Evolutionary conservation across 1,140 invertebrate species (phyloP).

Genomic region (Drosophila sechellia): DNA sequence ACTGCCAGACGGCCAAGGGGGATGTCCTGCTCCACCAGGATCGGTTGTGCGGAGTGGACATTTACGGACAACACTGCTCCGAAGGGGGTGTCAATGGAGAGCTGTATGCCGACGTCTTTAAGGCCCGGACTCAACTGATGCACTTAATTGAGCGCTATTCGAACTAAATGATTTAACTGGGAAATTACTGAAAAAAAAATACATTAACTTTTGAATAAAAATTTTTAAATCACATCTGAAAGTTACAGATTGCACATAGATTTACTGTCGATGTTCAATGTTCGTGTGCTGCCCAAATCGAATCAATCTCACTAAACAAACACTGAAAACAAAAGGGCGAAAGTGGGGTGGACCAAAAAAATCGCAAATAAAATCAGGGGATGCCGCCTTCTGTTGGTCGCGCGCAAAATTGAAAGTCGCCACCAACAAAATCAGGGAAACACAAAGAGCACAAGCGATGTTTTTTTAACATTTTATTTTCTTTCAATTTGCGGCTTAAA

Average conservation of each 20-base stretch:
- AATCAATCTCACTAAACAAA: slow-evolving; percentile 67
- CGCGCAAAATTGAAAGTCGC: slow-evolving; percentile 46
- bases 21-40: slow-evolving; percentile 35
- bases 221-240: background rate
- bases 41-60: slow-evolving; percentile 52
- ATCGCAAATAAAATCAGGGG: slow-evolving; percentile 9
- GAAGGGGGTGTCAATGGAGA: slow-evolving; percentile 44
- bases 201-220: background rate
- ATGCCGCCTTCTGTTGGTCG: slow-evolving; percentile 24
- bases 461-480: slow-evolving; percentile 52
- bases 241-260: slow-evolving; percentile 20
- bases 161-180: background rate
- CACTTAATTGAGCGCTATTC: slow-evolving; percentile 8
- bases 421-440: slow-evolving; percentile 41
- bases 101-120: slow-evolving; percentile 51
- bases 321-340: slow-evolving; percentile 27
- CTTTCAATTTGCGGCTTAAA: slow-evolving; percentile 56
- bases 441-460: slow-evolving; percentile 19
- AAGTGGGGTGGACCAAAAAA: slow-evolving; percentile 17
- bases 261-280: slow-evolving; percentile 20
- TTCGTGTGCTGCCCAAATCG: slow-evolving; percentile 29
- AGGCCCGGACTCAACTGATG: slow-evolving; percentile 7
- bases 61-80: slow-evolving; percentile 45
- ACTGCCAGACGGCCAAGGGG: slow-evolving; percentile 41
- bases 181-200: too few species aligned